Percentiles rank a stretch among this genome's conserved stretches.
Evolutionary conservation across 2,797 vertebrate genomes (phyloP).

Genomic region (Pseudochromis fuscus): DNA sequence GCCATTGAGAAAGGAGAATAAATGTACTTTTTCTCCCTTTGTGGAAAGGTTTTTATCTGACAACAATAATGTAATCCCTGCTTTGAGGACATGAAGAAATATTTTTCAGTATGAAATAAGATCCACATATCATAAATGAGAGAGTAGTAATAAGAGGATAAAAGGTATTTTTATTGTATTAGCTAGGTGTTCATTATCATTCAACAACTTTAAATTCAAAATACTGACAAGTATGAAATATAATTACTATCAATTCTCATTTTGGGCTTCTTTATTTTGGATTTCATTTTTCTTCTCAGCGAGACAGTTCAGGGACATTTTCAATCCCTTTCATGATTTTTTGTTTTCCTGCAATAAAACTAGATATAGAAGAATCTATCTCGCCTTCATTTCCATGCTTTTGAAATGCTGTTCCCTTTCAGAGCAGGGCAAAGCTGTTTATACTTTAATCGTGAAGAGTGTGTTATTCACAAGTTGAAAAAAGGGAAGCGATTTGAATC

Average conservation of each 20-base stretch:
- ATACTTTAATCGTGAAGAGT: conserved; percentile 51
- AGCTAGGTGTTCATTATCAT: conserved; percentile 12
- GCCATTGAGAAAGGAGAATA: conserved; percentile 25
- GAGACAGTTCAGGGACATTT: conserved; percentile 46
- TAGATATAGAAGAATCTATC: conserved; percentile 12
- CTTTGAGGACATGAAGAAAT: conserved; percentile 32
- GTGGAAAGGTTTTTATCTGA: conserved; percentile 33
- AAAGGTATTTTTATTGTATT: conserved; percentile 20
- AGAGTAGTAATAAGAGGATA: conserved; percentile 12
- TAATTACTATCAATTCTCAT: conserved; percentile 10
- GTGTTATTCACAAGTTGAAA: conserved; percentile 45
- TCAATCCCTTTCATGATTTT: conserved; percentile 40
- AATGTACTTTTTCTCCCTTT: too few relatives aligned
- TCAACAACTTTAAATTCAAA: not conserved
- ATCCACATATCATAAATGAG: conserved; percentile 26
- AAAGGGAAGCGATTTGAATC: conserved; percentile 44
- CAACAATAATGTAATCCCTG: conserved; percentile 34
- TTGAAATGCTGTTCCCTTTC: conserved; percentile 56
- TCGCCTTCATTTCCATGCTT: conserved; percentile 60
- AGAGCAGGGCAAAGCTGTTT: conserved; percentile 48
- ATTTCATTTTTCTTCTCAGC: conserved; percentile 16
- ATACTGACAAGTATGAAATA: conserved; percentile 6
- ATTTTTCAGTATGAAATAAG: conserved; percentile 19
- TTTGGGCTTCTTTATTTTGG: not conserved
- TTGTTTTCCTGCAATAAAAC: conserved; percentile 19